Evolutionary conservation across 2,113 vertebrate genomes (phyloP).

Genomic region (Gorsachius goisagi): DNA sequence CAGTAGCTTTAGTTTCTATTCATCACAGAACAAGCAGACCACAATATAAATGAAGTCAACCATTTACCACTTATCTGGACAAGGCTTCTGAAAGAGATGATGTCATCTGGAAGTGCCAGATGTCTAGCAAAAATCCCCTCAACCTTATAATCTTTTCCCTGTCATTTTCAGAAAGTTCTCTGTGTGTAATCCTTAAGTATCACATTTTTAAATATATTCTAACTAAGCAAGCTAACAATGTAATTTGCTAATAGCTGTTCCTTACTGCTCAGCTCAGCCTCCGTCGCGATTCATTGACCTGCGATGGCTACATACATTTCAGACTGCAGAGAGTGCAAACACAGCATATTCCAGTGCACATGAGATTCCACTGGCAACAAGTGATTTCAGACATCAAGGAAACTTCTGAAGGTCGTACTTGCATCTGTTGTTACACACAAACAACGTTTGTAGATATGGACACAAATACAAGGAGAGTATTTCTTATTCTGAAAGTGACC

Average conservation of each 20-base stretch:
- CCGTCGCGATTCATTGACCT: not conserved
- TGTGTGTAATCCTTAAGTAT: not conserved
- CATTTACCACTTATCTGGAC: not conserved
- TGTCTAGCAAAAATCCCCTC: not conserved
- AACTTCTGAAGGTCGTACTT: not conserved
- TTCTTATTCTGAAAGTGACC: not conserved
- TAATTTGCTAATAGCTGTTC: not conserved
- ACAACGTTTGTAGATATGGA: not conserved
- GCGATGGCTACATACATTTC: not conserved
- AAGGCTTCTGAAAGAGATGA: not conserved
- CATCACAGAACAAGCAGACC: not conserved
- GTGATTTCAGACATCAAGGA: conserved; percentile 24
- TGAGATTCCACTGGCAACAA: conserved; percentile 34
- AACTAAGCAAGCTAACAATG: not conserved
- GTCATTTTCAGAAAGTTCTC: not conserved
- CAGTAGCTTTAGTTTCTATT: not conserved
- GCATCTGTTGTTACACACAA: not conserved
- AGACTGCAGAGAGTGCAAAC: conserved; percentile 7
- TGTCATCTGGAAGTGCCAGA: not conserved
- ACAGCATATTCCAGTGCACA: not conserved
- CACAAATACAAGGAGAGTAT: not conserved
- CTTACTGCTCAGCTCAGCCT: not conserved
- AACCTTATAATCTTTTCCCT: not conserved
- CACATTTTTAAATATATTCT: not conserved
- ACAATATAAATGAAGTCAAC: not conserved